These are phyloP conservation scores for Creontiades dilutus DNA, from an alignment of 2,888 invertebrate genomes.

Conservation along the genomic window DNA sequence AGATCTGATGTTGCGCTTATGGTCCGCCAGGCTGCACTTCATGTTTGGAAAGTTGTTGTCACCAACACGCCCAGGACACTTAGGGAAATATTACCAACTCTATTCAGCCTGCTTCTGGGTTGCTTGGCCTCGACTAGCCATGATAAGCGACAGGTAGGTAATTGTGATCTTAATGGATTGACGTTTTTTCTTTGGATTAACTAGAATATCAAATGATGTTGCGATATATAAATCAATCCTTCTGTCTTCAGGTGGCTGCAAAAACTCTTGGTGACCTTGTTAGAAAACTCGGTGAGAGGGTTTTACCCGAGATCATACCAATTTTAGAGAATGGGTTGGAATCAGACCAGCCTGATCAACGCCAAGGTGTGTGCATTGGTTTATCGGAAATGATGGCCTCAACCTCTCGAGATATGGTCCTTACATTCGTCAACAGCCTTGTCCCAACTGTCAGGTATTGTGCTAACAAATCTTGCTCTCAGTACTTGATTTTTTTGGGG, in stretches of 20 bases:
- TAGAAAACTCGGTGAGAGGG: slow-evolving; percentile 97
- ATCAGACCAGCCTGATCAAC: slow-evolving; percentile 94
- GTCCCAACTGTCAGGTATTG: slow-evolving; percentile 91
- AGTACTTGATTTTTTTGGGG: too few relatives aligned
- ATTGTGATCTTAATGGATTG: not conserved
- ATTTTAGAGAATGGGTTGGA: slow-evolving; percentile 96
- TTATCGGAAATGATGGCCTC: slow-evolving; percentile 98
- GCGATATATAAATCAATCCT: not conserved
- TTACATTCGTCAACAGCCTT: slow-evolving; percentile 92
- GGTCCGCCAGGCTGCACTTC: slow-evolving; percentile 97
- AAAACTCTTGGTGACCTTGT: slow-evolving; percentile 98
- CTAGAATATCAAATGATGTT: too few relatives aligned
- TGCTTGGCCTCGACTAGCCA: slow-evolving; percentile 97
- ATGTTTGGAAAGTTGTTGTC: slow-evolving; percentile 99
- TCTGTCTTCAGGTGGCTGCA: slow-evolving; percentile 86
- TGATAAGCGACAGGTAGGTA: slow-evolving; percentile 90
- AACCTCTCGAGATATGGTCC: slow-evolving; percentile 95
- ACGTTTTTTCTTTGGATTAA: too few relatives aligned
- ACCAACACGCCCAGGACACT: slow-evolving; percentile 98
- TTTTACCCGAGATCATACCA: slow-evolving; percentile 98
- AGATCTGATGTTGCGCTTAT: slow-evolving; percentile 97
- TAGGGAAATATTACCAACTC: slow-evolving; percentile 95
- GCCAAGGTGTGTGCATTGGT: slow-evolving; percentile 99
- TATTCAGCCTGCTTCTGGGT: slow-evolving; percentile 94
- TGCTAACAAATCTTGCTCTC: too few relatives aligned